Evolutionary conservation across 1,140 invertebrate species (phyloP), one percentile per base, ranked within the genome.

Genomic region (Leptoteleia sp.): DNA sequence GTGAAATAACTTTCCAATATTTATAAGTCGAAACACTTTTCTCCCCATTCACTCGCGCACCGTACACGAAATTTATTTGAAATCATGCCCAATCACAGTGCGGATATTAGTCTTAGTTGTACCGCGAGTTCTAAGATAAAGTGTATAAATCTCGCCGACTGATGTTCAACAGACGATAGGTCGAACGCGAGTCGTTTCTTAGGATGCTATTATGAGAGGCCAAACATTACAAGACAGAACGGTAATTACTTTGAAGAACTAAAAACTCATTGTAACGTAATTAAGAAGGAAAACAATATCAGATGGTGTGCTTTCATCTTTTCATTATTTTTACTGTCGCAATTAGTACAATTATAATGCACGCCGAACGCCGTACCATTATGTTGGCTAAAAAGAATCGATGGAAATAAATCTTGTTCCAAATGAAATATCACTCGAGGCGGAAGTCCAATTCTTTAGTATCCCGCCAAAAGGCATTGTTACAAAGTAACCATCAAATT

Each of bases 151-250:
- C 59, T 38, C 27, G 11, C 11, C 4, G 7, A 5, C 17, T 40
- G 45, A 40, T 29, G 33, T 9, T 64, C 1, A 19, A 17, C 33
- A 50, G 59, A 64, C 50, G 33, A 64, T 52, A 42, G 61, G 31
- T 64, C 52, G 42, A 64, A 31, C 37, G 45, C 22, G 11, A 4
- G 12, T 38, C 13, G 9, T 29, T 33, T 45, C 29, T 45, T 59
- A 22, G 37, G 11, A 45, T 29, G 9, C 19, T 25, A 11, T 31
- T n/a, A 45, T 6, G 11, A 16, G 22, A 43, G n/a, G 16, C 27
- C 7, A 6, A 16, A 11, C 40, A 13, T 9, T 19, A 13, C 15
- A 55, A 13, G 45, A 13, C 29, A 33, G 2, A 5, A 22, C 19
- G 19, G 5, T 45, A 31, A 52, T 31, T 52, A 2, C 19, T 15